Conservation (phyloP, 2,797 vertebrate genomes). For the Trematomus bernacchii region DNA sequence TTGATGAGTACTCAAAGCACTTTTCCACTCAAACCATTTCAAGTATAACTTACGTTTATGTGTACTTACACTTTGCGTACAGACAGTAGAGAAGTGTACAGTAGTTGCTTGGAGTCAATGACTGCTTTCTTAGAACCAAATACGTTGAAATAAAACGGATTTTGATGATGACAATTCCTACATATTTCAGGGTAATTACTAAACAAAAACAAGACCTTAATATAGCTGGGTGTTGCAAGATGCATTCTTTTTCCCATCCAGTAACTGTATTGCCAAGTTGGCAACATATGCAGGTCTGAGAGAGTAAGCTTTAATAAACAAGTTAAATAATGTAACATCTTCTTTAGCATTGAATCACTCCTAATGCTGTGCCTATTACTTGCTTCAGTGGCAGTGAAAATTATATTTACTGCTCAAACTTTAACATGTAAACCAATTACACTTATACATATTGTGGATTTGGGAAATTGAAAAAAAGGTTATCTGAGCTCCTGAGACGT, state of each 20-base stretch:
- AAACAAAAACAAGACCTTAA: background rate
- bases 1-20: background rate
- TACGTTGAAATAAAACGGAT: background rate
- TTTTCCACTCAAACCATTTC: slow-evolving; percentile 7
- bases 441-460: background rate
- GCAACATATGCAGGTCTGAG: background rate
- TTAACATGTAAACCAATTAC: background rate
- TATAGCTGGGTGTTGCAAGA: background rate
- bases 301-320: background rate
- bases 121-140: slow-evolving; percentile 3
- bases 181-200: background rate
- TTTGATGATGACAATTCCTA: background rate
- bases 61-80: background rate
- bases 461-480: background rate
- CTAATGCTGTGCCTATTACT: background rate
- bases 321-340: background rate
- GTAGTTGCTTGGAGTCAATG: background rate
- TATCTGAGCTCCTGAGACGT: background rate
- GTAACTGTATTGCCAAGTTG: background rate
- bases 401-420: background rate
- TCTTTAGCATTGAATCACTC: background rate
- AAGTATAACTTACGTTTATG: background rate
- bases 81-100: background rate
- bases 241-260: background rate
- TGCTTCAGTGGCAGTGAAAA: background rate